Conservation (phyloP, 2,888 invertebrate genomes). For the Drosophila gaucha region DNA sequence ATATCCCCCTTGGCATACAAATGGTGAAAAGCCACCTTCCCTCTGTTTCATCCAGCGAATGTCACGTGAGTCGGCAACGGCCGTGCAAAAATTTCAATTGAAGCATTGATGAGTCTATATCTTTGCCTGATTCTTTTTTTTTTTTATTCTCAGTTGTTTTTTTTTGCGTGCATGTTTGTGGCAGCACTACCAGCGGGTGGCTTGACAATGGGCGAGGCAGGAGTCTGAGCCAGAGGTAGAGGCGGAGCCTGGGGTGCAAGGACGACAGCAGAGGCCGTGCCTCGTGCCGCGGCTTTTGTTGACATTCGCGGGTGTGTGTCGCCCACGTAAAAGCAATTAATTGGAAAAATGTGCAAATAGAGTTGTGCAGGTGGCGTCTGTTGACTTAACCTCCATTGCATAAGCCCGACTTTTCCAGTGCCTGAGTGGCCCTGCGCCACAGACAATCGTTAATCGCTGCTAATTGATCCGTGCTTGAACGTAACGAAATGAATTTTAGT, state of each 20-base stretch:
- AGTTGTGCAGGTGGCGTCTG: slow-evolving; percentile 59
- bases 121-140: slow-evolving; percentile 35
- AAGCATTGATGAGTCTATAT: slow-evolving; percentile 74
- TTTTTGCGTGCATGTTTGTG: slow-evolving; percentile 53
- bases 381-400: slow-evolving; percentile 71
- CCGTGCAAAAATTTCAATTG: slow-evolving; percentile 78
- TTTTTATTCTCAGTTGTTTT: not conserved
- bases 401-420: slow-evolving; percentile 19
- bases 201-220: slow-evolving; percentile 34
- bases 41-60: slow-evolving; percentile 9
- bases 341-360: slow-evolving; percentile 79
- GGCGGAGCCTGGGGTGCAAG: slow-evolving; percentile 11
- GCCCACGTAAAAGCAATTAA: slow-evolving; percentile 76
- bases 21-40: slow-evolving; percentile 28
- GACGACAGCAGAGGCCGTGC: slow-evolving; percentile 23
- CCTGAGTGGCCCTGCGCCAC: slow-evolving; percentile 8
- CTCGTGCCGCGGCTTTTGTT: slow-evolving; percentile 63
- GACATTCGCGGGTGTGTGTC: slow-evolving; percentile 57
- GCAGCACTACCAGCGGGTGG: slow-evolving; percentile 62
- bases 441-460: slow-evolving; percentile 44
- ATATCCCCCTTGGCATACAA: slow-evolving; percentile 45
- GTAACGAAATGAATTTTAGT: no score
- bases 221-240: not conserved
- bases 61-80: slow-evolving; percentile 53
- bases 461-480: slow-evolving; percentile 49